Base-by-base conservation (phyloP, 2,113 vertebrate genomes). In the Amblyopsis rosae region DNA sequence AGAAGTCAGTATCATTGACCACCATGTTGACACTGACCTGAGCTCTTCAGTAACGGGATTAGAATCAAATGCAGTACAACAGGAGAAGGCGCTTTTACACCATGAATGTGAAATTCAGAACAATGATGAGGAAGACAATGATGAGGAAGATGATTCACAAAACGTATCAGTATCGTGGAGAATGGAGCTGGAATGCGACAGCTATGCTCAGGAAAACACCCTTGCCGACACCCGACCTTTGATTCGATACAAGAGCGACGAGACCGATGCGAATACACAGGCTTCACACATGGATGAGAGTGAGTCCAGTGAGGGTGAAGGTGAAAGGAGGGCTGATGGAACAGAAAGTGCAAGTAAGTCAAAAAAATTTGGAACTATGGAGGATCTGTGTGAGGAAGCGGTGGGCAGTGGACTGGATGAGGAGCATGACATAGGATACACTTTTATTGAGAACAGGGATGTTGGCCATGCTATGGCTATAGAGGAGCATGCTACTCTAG, bases 151-250 rank as follows among this genome's bases (percentile, higher is more conserved):
- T 13, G 85, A 89, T 54, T 91, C 90, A 48, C 87, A 88, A 73
- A 90, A 93, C 47, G 70, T 89, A 60, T 92, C 88, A 0, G 70
- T 88, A 64, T 93, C 91, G 0, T 93, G 90, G 86, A 88, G 55
- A 75, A 90, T 88, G 0, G 93, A 93, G 75, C 35, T 82, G 9
- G 92, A 93, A 54, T 65, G 86, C 9, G 86, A 92, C 76, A 93
- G 92, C 79, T 93, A 92, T 5, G 88, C 87, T 70, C 89, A 90
- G 72, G 93, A 94, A 1, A 92, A 93, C 83, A 94, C 93, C 1
- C 72, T 93, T 0, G 92, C 92, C 0, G 93, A 93, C 80, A 87
- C 90, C 6, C 88, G 89, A 1, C 91, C 93, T 16, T 83, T 93
- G 77, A 93, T 93, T 12, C 87, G 75, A 32, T 93, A 93, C 80